Evolutionary conservation across 2,113 vertebrate species (phyloP).

Genomic region (Larimichthys crocea): DNA sequence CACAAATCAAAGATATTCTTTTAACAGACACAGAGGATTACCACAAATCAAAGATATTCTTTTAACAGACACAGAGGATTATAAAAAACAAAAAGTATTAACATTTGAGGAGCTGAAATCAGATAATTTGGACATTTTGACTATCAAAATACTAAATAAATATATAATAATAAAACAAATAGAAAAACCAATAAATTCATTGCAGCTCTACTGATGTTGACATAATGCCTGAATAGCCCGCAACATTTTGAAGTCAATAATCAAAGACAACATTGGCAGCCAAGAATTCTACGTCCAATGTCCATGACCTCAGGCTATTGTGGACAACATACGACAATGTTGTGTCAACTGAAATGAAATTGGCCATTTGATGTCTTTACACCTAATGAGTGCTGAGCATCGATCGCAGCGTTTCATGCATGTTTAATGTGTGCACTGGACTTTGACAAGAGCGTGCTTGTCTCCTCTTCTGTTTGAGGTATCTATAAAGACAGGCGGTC

Average conservation of each 20-base stretch:
- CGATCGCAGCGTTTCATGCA: not conserved
- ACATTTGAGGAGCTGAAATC: too few species aligned
- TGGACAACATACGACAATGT: not conserved
- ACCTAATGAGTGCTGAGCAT: not conserved
- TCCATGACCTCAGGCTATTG: not conserved
- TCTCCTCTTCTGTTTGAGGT: not conserved
- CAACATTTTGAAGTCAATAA: not conserved
- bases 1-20: too few species aligned
- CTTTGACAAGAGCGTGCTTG: not conserved
- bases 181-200: too few species aligned
- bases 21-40: too few species aligned
- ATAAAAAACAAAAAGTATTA: too few species aligned
- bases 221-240: not conserved
- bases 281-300: not conserved
- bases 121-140: too few species aligned
- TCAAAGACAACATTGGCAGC: conserved; percentile 1
- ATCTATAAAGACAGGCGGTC: not conserved
- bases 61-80: too few species aligned
- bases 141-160: too few species aligned
- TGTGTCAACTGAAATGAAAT: conserved; percentile 30
- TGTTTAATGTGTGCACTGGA: conserved; percentile 6
- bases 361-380: not conserved
- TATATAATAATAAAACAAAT: too few species aligned
- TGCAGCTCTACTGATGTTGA: not conserved
- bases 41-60: too few species aligned